These are phyloP conservation scores for Hemicordylus capensis DNA, from an alignment of 2,113 vertebrate genomes.

Conservation along the genomic window DNA sequence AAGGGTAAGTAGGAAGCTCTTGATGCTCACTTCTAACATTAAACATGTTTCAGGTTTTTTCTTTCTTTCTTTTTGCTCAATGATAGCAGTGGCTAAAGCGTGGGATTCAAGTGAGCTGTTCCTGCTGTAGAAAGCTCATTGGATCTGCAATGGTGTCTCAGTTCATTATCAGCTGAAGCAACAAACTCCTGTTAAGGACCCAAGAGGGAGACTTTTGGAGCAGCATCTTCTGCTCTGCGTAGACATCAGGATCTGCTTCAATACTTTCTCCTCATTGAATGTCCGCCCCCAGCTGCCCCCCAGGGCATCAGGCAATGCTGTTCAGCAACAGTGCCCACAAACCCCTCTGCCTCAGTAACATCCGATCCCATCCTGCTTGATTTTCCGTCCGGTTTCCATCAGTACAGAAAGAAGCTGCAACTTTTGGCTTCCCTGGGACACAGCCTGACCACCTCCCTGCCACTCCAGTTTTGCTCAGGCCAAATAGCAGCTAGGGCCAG, in stretches of 20 bases:
- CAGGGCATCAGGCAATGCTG: background rate
- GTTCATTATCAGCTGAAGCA: slow-evolving; percentile 59
- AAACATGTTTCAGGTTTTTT: slow-evolving; percentile 33
- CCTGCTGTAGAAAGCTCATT: slow-evolving; percentile 54
- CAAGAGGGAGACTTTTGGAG: slow-evolving; percentile 36
- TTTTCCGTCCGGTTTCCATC: background rate
- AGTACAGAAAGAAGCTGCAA: no score
- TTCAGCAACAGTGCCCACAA: background rate
- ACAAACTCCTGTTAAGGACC: slow-evolving; percentile 30
- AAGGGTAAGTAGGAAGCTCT: background rate
- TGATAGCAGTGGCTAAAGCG: slow-evolving; percentile 52
- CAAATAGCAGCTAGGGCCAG: no score
- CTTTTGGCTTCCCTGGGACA: no score
- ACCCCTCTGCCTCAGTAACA: background rate
- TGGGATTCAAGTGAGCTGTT: slow-evolving; percentile 15
- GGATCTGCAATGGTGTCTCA: slow-evolving; percentile 47
- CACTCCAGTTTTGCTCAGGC: no score
- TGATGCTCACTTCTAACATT: slow-evolving; percentile 3
- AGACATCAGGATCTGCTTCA: slow-evolving; percentile 3
- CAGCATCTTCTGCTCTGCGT: slow-evolving; percentile 38
- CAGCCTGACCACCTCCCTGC: no score
- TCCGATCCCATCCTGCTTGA: background rate
- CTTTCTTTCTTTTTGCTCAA: no score
- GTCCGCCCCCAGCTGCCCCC: background rate
- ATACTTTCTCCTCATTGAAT: slow-evolving; percentile 2